These are phyloP conservation scores for Xestobium rufovillosum DNA, from an alignment of 2,888 invertebrate genomes.

Conservation along the genomic window DNA sequence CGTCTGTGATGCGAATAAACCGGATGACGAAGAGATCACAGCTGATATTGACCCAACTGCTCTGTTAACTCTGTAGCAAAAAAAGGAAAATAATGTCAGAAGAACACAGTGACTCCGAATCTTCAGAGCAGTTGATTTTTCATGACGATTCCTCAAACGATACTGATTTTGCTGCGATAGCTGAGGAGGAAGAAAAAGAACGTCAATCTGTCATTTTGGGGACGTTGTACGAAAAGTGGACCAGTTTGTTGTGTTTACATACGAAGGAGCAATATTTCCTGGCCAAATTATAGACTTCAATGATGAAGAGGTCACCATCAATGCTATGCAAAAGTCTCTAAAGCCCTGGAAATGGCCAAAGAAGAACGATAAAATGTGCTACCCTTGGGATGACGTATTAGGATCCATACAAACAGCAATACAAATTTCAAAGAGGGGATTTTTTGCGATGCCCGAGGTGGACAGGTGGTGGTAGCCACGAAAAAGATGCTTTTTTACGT, in stretches of 20 bases:
- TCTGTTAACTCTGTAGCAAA: too few species aligned
- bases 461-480: too few species aligned
- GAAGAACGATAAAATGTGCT: neutral
- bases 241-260: neutral
- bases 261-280: slow-evolving; percentile 1
- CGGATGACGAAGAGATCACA: too few species aligned
- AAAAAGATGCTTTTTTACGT: neutral
- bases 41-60: too few species aligned
- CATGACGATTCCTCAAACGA: neutral
- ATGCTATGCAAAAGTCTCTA: slow-evolving; percentile 3
- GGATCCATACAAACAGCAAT: neutral
- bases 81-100: neutral
- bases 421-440: neutral
- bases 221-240: neutral
- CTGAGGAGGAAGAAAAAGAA: neutral
- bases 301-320: neutral
- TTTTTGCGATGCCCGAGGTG: too few species aligned
- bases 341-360: slow-evolving; percentile 5
- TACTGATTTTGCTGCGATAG: neutral
- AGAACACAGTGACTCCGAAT: neutral
- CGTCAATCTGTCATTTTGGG: neutral
- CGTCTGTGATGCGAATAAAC: too few species aligned
- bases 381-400: neutral
- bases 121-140: neutral
- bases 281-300: neutral